Percentiles rank a stretch among this genome's conserved stretches.
phyloP scores from a whole-genome alignment of 2,888 invertebrate species.

The Hemaris fuciformis region DNA sequence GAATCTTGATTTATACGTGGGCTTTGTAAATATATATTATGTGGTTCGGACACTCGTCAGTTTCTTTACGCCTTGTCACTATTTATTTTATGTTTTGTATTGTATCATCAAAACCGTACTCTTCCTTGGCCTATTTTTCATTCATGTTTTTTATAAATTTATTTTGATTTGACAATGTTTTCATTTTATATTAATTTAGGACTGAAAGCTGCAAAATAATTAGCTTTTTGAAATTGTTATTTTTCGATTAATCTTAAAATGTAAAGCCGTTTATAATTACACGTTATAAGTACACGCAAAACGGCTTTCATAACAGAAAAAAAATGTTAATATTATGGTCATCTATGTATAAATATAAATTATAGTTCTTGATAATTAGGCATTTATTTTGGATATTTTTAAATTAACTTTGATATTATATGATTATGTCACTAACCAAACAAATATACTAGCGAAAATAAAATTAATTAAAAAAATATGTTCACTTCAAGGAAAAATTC shows the following conservation, averaged over 20 bases:
- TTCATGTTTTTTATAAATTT: background rate
- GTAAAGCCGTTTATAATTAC: no score
- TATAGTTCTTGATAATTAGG: no score
- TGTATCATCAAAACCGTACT: background rate
- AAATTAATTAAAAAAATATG: background rate
- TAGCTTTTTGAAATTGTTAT: no score
- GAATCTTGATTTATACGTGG: background rate
- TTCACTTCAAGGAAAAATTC: slow-evolving; percentile 47
- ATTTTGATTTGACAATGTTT: background rate
- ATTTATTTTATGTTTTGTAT: background rate
- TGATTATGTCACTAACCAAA: background rate
- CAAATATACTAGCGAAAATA: background rate
- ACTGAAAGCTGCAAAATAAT: background rate
- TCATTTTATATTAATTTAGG: background rate
- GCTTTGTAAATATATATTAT: background rate
- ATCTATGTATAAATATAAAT: no score
- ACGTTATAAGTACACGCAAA: no score
- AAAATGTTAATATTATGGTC: no score
- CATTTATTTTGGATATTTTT: no score
- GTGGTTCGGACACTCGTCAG: background rate
- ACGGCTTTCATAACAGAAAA: no score
- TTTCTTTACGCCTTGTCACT: background rate
- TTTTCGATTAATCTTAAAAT: no score
- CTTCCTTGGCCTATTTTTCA: background rate
- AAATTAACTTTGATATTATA: no score